Evolutionary conservation across 2,888 invertebrate species (phyloP).

Genomic region (Mimumesa dahlbomi): DNA sequence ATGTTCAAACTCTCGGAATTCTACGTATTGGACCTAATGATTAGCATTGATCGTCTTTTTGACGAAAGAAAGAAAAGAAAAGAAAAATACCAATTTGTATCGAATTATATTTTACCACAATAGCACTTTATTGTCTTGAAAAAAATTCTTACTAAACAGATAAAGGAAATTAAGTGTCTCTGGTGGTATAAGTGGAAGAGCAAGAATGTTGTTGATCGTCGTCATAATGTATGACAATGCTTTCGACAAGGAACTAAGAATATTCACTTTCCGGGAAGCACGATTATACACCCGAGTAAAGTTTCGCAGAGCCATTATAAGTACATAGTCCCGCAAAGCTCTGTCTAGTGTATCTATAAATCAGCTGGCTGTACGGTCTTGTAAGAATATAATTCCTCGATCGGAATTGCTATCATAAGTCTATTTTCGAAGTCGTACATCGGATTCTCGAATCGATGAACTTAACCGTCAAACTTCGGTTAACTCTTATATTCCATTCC

Average conservation of each 20-base stretch:
- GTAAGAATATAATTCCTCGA: constrained; percentile 11
- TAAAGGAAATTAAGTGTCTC: constrained; percentile 19
- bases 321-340: neutral
- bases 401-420: constrained; percentile 12
- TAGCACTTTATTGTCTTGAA: too few relatives aligned
- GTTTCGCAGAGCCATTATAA: constrained; percentile 28
- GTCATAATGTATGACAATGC: constrained; percentile 9
- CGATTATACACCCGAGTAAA: constrained; percentile 21
- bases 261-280: constrained; percentile 20
- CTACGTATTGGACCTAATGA: too few relatives aligned
- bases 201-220: constrained; percentile 19
- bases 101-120: too few relatives aligned
- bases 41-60: too few relatives aligned
- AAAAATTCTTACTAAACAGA: too few relatives aligned
- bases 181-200: neutral
- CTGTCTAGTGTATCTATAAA: constrained; percentile 6
- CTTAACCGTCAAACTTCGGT: neutral
- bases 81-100: too few relatives aligned
- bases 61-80: too few relatives aligned
- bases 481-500: too few relatives aligned
- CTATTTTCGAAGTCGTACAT: constrained; percentile 10
- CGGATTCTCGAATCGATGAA: constrained; percentile 9
- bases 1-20: too few relatives aligned
- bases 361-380: constrained; percentile 14
- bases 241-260: constrained; percentile 41